Evolutionary conservation across 2,888 invertebrate species (phyloP).

Genomic region (Pristionchus mayeri): DNA sequence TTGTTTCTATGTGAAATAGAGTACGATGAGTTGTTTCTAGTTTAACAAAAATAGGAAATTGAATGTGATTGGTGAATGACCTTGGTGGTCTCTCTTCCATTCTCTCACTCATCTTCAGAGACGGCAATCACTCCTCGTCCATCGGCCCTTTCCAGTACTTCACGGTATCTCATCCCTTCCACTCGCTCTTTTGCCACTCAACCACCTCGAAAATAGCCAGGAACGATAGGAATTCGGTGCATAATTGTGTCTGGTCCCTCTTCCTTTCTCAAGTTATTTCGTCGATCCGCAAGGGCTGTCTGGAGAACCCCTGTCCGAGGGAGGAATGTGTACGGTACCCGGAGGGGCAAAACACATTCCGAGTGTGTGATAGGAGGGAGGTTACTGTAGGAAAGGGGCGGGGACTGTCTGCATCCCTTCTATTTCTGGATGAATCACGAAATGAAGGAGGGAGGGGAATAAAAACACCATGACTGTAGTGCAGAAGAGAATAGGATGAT

Average conservation of each 20-base stretch:
- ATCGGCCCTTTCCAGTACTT: constrained; percentile 31
- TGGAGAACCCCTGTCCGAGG: not conserved
- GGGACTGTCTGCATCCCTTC: not conserved
- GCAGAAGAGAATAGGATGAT: not conserved
- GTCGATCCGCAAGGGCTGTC: not conserved
- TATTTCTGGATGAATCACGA: not conserved
- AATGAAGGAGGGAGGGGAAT: not conserved
- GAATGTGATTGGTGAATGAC: not conserved
- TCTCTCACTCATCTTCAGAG: not conserved
- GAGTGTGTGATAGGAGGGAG: too few species aligned
- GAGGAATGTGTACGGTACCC: not conserved
- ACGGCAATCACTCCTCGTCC: not conserved
- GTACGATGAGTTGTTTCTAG: too few species aligned
- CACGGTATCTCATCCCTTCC: not conserved
- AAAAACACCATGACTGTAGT: not conserved
- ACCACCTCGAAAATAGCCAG: constrained; percentile 11
- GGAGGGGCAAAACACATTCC: constrained; percentile 6
- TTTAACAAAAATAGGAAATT: too few species aligned
- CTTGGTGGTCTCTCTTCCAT: not conserved
- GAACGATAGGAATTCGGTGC: constrained; percentile 10
- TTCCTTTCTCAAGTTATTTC: not conserved
- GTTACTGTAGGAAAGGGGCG: not conserved
- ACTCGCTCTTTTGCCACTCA: not conserved
- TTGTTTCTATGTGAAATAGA: not conserved
- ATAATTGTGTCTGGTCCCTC: not conserved